Percentiles rank a stretch among this genome's conserved stretches.
Evolutionary conservation across 2,113 vertebrate species (phyloP).

Genomic region (Hippolais icterina): DNA sequence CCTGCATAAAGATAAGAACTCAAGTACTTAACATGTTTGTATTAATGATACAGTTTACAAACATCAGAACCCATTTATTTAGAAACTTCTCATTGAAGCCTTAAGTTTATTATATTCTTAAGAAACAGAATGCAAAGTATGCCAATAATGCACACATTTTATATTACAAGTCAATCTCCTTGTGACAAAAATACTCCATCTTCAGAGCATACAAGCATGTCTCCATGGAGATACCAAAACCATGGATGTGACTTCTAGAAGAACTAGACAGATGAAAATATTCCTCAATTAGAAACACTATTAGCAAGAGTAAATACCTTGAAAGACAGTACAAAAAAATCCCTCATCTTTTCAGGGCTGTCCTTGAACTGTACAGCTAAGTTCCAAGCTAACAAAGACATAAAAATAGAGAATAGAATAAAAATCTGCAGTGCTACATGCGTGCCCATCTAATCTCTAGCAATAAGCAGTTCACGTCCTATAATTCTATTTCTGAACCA

Average conservation of each 20-base stretch:
- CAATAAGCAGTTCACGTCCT: not conserved
- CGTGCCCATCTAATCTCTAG: not conserved
- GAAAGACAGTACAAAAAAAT: conserved; percentile 89
- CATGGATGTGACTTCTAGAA: not conserved
- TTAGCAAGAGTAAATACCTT: conserved; percentile 72
- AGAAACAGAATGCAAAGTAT: not conserved
- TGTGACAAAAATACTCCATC: not conserved
- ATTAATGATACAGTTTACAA: not conserved
- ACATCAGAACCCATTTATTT: not conserved
- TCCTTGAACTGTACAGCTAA: conserved; percentile 80
- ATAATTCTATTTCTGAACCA: not conserved
- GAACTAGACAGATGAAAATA: not conserved
- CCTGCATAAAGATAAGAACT: not conserved
- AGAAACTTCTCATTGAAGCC: not conserved
- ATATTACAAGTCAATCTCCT: not conserved
- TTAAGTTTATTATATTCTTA: not conserved
- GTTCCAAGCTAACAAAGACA: conserved; percentile 87
- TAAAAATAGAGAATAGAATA: not conserved
- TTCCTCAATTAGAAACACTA: not conserved
- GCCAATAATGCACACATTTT: not conserved
- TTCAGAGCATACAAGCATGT: not conserved
- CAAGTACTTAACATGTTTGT: not conserved
- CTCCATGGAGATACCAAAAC: not conserved
- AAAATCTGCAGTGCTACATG: not conserved
- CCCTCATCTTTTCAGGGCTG: conserved; percentile 81